These are phyloP conservation scores for Scolopax rusticola DNA, from an alignment of 2,797 vertebrate genomes.

Conservation along the genomic window DNA sequence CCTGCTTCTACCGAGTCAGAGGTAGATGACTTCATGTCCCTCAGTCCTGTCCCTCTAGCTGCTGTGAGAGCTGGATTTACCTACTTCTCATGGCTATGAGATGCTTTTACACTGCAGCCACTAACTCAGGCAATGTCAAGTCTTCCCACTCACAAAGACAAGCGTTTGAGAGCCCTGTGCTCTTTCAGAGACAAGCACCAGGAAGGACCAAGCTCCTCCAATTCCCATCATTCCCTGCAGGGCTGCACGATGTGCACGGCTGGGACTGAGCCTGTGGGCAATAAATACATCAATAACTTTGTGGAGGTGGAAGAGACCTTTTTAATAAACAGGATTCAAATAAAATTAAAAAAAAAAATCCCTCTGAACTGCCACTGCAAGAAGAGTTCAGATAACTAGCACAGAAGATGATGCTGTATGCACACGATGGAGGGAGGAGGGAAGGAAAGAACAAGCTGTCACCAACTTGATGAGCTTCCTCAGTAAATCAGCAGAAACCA, in stretches of 20 bases:
- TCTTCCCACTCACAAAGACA: background rate
- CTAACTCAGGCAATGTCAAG: background rate
- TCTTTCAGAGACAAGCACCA: background rate
- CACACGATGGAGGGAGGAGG: conserved; percentile 23
- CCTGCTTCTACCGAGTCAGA: background rate
- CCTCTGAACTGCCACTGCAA: conserved; percentile 74
- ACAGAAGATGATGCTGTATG: conserved; percentile 72
- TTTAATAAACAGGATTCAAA: conserved; percentile 78
- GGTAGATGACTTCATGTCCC: background rate
- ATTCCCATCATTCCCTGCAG: background rate
- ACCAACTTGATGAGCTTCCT: conserved; percentile 77
- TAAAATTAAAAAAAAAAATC: conserved; percentile 55
- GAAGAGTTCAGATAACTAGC: conserved; percentile 75
- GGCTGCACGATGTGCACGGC: background rate
- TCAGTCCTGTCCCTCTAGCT: background rate
- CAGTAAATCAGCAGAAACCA: conserved; percentile 83
- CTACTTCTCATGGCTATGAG: background rate
- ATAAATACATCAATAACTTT: conserved; percentile 69
- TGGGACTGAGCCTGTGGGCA: conserved; percentile 8
- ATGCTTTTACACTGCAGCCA: background rate
- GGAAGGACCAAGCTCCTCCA: background rate
- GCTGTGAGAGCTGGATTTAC: background rate
- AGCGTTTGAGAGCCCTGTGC: background rate
- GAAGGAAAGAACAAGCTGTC: conserved; percentile 80
- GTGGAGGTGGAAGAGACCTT: conserved; percentile 77